Evolutionary conservation across 2,888 invertebrate species (phyloP), one percentile per base, ranked within the genome.

Genomic region (Trichacis sp.): DNA sequence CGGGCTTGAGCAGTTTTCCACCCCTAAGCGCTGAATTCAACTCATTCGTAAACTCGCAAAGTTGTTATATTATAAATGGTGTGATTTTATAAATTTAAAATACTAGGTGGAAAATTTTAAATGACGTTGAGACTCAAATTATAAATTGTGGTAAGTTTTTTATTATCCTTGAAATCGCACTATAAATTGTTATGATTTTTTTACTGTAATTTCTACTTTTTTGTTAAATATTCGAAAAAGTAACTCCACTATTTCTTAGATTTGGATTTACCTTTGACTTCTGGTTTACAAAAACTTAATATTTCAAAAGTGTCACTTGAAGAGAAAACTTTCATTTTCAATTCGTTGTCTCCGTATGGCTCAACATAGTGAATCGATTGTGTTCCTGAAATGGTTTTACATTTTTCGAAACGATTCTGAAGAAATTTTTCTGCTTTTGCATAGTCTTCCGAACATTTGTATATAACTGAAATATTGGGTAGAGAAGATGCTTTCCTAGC

Each of bases 341-440:
- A 15, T 14, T 20, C 14, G 18, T 12, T 9, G 18, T 47, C 18
- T 24, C 9, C n/a, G 2, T 29, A 17, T 24, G 47, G 24, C 12
- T 24, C 29, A 14, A 47, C 15, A 24, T 15, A 47, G 18, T 47
- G 24, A n/a, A 47, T 12, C 29, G 6, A 11, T 18, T 47, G 47
- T 12, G 47, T 47, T 6, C 29, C 24, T n/a, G 47, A 29, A 24
- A 47, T 47, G 4, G 47, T 20, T 47, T 47, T 24, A n/a, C 15
- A 6, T 47, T 24, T 47, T 12, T 3, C 29, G 18, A 47, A 47
- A 15, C 47, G 29, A 47, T 20, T 11, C 29, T 47, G 9, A 5
- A 47, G 29, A 20, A 47, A 47, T 15, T 24, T 14, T 5, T 20
- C 18, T 47, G 47, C 47, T 24, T 47, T 8, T 12, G 15, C 47